Percentiles rank a stretch among this genome's conserved stretches.
Evolutionary conservation across 2,888 invertebrate species (phyloP).

Genomic region (Sepioteuthis lessoniana): DNA sequence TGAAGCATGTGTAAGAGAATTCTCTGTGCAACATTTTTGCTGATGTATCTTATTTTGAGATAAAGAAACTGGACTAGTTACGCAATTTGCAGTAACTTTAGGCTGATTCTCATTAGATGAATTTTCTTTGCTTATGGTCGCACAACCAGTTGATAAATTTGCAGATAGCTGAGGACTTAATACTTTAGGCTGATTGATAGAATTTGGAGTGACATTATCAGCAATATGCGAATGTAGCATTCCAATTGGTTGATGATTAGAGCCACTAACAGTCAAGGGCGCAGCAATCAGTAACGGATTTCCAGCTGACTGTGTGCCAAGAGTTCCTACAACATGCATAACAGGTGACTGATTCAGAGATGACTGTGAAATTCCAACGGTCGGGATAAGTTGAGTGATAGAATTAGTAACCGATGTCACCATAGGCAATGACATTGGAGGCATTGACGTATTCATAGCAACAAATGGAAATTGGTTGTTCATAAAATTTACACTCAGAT

Average conservation of each 20-base stretch:
- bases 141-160: constrained; percentile 37
- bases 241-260: constrained; percentile 44
- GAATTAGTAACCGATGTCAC: constrained; percentile 70
- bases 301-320: constrained; percentile 48
- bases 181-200: background rate
- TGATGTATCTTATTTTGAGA: background rate
- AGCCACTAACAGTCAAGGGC: constrained; percentile 35
- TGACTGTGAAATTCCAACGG: constrained; percentile 58
- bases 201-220: constrained; percentile 36
- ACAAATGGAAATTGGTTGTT: constrained; percentile 59
- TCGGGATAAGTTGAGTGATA: constrained; percentile 71
- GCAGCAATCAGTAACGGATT: constrained; percentile 39
- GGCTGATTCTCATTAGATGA: constrained; percentile 1
- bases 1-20: background rate
- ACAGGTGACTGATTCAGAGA: constrained; percentile 52
- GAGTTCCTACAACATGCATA: constrained; percentile 54
- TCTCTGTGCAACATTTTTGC: background rate
- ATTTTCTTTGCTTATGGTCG: background rate
- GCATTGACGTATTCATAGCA: constrained; percentile 66
- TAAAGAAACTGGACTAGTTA: constrained; percentile 1
- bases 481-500: constrained; percentile 53
- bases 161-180: constrained; percentile 24
- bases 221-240: constrained; percentile 12
- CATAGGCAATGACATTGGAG: constrained; percentile 68
- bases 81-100: background rate